Evolutionary conservation across 2,888 invertebrate species (phyloP).

Genomic region (Steinernema carpocapsae): DNA sequence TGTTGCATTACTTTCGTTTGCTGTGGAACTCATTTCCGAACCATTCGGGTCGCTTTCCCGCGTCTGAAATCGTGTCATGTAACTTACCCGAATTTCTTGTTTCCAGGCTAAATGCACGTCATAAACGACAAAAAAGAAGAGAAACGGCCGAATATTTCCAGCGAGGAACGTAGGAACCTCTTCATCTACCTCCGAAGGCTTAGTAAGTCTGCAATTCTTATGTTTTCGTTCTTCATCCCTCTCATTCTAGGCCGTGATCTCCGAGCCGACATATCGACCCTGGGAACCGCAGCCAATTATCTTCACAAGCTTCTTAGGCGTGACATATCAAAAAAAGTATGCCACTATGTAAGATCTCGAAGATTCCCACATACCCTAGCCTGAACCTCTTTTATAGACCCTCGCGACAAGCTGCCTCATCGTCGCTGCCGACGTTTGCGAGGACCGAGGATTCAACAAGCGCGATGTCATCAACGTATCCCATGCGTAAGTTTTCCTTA

Average conservation of each 20-base stretch:
- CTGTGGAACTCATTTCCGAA: no score
- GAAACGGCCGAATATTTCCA: not conserved
- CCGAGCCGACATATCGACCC: slow-evolving; percentile 1
- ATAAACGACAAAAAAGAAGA: not conserved
- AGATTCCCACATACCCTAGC: not conserved
- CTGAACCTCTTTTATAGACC: not conserved
- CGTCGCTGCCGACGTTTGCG: slow-evolving; percentile 18
- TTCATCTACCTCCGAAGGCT: slow-evolving; percentile 25
- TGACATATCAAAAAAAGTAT: not conserved
- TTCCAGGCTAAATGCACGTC: not conserved
- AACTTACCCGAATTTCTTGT: not conserved
- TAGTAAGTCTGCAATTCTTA: not conserved
- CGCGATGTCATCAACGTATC: slow-evolving; percentile 29
- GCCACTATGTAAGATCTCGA: not conserved
- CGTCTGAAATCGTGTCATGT: not conserved
- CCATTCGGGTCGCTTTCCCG: no score
- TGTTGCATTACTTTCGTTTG: no score
- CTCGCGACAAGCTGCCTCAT: slow-evolving; percentile 21
- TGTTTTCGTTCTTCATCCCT: not conserved
- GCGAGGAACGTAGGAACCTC: slow-evolving; percentile 1
- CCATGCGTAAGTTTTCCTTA: not conserved
- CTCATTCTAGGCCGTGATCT: not conserved
- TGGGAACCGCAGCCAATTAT: slow-evolving; percentile 8
- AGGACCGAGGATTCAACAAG: slow-evolving; percentile 22
- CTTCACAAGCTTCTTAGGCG: slow-evolving; percentile 11